A percentile compares a stretch with the other conserved stretches of the same genome.
Evolutionary conservation across 2,797 vertebrate species (phyloP).

Genomic region (Pogonophryne albipinna): DNA sequence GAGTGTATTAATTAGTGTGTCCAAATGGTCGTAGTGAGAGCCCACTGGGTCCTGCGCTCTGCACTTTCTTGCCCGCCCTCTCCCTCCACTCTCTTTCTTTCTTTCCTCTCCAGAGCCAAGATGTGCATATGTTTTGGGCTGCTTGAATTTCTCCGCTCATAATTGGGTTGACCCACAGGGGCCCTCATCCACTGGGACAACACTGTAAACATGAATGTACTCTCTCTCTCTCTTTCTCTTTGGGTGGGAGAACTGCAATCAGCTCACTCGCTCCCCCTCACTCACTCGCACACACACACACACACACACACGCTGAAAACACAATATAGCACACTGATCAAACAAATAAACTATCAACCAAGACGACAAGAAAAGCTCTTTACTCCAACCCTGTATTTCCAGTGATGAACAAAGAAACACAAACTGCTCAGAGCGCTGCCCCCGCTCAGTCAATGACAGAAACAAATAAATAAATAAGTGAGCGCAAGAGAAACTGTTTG

Average conservation of each 20-base stretch:
- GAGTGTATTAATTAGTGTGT: constrained; percentile 73
- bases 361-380: constrained; percentile 66
- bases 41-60: constrained; percentile 74
- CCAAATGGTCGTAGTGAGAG: constrained; percentile 71
- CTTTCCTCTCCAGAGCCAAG: constrained; percentile 63
- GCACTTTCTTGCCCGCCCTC: constrained; percentile 68
- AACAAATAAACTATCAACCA: constrained; percentile 72
- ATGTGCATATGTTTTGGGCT: constrained; percentile 76
- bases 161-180: constrained; percentile 78
- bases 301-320: constrained; percentile 42
- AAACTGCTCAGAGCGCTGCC: constrained; percentile 66
- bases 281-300: background rate
- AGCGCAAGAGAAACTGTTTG: constrained; percentile 70
- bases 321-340: constrained; percentile 69
- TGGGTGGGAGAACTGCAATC: constrained; percentile 51
- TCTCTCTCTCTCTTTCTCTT: constrained; percentile 55
- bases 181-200: constrained; percentile 71
- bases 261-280: constrained; percentile 9
- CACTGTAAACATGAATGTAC: constrained; percentile 74
- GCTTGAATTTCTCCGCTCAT: constrained; percentile 80
- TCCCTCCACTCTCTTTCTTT: constrained; percentile 56
- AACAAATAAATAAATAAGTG: constrained; percentile 75
- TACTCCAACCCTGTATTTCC: constrained; percentile 62
- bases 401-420: constrained; percentile 74
- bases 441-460: constrained; percentile 73